Conservation (phyloP, 2,113 vertebrate species). For the Ahaetulla prasina region DNA sequence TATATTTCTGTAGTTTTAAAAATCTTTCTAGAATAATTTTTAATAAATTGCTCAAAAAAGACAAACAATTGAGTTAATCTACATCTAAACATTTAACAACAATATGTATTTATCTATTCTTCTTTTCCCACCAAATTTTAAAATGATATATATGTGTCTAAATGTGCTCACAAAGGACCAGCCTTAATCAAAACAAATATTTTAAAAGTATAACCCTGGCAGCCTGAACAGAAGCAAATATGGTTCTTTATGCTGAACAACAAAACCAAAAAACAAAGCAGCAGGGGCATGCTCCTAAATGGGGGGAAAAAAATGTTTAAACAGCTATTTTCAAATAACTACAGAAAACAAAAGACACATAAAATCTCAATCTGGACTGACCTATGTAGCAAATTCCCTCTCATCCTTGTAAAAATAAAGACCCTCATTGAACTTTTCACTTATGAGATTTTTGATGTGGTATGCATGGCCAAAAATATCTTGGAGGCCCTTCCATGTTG, state of each 20-base stretch:
- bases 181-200: background rate
- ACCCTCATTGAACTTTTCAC: conserved; percentile 14
- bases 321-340: background rate
- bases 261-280: background rate
- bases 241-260: background rate
- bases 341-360: background rate
- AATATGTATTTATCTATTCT: conserved; percentile 7
- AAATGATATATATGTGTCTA: background rate
- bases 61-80: background rate
- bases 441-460: background rate
- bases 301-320: background rate
- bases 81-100: background rate
- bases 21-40: background rate
- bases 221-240: background rate
- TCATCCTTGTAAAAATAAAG: conserved; percentile 25
- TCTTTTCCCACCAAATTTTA: conserved; percentile 2
- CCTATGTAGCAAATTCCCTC: conserved; percentile 5
- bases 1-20: background rate
- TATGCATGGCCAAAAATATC: background rate
- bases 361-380: background rate
- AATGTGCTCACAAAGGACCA: background rate
- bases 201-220: background rate
- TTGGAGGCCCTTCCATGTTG: conserved; percentile 4
- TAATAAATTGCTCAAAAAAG: background rate
- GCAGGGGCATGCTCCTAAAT: background rate